Conservation (phyloP, 2,888 invertebrate genomes). For the Uloborus plumipes region DNA sequence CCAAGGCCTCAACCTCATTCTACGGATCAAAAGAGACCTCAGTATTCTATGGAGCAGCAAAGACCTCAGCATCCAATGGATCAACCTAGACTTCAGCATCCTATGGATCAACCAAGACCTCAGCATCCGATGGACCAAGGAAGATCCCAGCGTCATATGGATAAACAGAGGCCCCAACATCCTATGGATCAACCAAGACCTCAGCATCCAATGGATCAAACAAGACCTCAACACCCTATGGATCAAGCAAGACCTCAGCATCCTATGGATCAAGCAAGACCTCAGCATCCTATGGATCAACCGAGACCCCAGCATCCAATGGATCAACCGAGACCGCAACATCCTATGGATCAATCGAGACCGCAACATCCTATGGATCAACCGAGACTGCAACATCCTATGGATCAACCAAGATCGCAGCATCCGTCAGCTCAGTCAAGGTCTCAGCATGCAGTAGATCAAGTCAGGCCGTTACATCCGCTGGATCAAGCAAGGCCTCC, state of each 20-base stretch:
- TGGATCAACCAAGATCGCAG: slow-evolving; percentile 4
- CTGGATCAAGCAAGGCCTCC: slow-evolving; percentile 16
- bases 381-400: slow-evolving; percentile 16
- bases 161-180: slow-evolving; percentile 1
- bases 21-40: slow-evolving; percentile 7
- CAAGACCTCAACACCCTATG: slow-evolving; percentile 12
- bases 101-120: slow-evolving; percentile 17
- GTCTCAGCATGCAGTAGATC: background rate
- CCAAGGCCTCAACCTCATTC: slow-evolving; percentile 9
- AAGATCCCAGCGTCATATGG: slow-evolving; percentile 9
- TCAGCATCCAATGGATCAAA: slow-evolving; percentile 5
- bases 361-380: slow-evolving; percentile 10
- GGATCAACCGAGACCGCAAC: slow-evolving; percentile 16
- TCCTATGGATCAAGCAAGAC: slow-evolving; percentile 16
- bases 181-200: slow-evolving; percentile 14
- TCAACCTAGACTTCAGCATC: slow-evolving; percentile 19
- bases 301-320: slow-evolving; percentile 10
- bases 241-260: background rate
- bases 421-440: background rate
- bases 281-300: background rate
- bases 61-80: slow-evolving; percentile 8
- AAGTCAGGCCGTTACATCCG: slow-evolving; percentile 1
- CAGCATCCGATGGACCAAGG: slow-evolving; percentile 1
- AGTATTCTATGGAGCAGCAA: slow-evolving; percentile 22
- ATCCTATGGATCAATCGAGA: background rate